These are phyloP conservation scores for Tenrec ecaudatus DNA, from an alignment of 2,113 vertebrate genomes.

Conservation along the genomic window DNA sequence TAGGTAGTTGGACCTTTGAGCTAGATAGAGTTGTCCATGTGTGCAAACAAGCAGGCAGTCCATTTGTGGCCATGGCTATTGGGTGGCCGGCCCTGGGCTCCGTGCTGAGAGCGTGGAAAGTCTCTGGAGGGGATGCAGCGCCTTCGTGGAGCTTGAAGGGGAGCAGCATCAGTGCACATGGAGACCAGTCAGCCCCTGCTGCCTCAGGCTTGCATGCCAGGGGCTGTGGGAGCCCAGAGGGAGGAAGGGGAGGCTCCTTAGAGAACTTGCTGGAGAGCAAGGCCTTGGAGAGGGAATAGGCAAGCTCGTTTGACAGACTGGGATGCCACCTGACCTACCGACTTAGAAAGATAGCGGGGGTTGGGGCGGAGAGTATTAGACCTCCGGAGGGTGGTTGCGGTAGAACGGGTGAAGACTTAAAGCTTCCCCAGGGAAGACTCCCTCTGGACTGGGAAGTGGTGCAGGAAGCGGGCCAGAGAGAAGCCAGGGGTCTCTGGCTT, in stretches of 20 bases:
- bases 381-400: neutral
- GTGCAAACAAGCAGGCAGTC: neutral
- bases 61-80: neutral
- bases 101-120: neutral
- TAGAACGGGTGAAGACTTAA: neutral
- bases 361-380: neutral
- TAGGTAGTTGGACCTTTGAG: slow-evolving; percentile 30
- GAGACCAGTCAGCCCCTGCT: neutral
- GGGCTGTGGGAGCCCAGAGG: neutral
- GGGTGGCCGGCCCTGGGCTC: neutral
- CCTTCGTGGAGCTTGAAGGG: neutral
- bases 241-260: neutral
- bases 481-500: neutral
- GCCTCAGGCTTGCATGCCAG: neutral
- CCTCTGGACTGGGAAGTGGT: neutral
- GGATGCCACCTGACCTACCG: neutral
- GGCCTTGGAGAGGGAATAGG: neutral
- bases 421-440: neutral
- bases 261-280: neutral
- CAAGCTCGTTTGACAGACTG: neutral
- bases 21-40: neutral
- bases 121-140: neutral
- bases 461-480: neutral
- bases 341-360: slow-evolving; percentile 10
- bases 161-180: neutral